phyloP scores from a whole-genome alignment of 2,113 vertebrate species.

The Sardina pilchardus region DNA sequence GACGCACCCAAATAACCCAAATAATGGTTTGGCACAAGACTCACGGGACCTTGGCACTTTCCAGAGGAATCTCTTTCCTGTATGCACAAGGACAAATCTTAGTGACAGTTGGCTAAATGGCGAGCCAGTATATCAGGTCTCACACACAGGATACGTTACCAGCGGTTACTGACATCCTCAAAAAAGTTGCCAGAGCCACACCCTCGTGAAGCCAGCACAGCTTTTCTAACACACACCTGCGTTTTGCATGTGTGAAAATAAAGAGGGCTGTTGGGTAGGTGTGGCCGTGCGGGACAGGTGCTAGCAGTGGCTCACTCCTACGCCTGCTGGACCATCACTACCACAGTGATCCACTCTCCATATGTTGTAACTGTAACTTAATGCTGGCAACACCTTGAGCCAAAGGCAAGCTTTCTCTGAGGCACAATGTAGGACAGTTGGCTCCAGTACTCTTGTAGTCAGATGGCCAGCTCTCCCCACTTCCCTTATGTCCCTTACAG shows the following conservation, averaged over 20 bases:
- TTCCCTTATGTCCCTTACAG: not conserved
- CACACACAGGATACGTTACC: not conserved
- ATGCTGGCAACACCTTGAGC: not conserved
- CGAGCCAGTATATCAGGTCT: not conserved
- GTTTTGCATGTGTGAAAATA: not conserved
- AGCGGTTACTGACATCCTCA: not conserved
- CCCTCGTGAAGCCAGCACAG: not conserved
- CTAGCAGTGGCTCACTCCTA: not conserved
- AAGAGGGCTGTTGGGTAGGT: not conserved
- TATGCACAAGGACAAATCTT: not conserved
- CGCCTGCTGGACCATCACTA: not conserved
- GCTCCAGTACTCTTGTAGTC: not conserved
- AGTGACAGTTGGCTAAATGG: not conserved
- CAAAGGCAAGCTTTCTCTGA: not conserved
- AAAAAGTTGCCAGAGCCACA: not conserved
- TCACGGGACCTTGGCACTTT: not conserved
- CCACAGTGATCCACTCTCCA: not conserved
- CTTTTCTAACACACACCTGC: not conserved
- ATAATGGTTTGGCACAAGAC: not conserved
- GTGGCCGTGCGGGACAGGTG: not conserved
- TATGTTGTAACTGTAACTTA: not conserved
- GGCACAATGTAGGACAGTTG: not conserved
- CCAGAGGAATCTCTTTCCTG: not conserved
- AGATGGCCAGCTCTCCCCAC: not conserved
- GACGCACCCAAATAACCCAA: not conserved